Conservation (phyloP, 1,140 invertebrate genomes). For the Drosophila setifemur region DNA sequence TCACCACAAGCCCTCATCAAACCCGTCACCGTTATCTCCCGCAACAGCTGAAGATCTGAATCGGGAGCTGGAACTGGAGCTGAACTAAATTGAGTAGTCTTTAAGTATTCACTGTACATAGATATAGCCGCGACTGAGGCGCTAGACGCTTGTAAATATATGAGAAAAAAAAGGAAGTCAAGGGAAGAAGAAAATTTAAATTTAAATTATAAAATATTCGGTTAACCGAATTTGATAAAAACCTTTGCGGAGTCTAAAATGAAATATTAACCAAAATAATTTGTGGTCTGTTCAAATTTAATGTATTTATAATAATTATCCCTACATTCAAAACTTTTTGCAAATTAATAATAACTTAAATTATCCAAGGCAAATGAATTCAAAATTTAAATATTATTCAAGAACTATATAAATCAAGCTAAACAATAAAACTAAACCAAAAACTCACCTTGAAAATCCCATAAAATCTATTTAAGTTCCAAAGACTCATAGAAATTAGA, state of each 20-base stretch:
- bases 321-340: neutral
- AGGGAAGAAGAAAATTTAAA: neutral
- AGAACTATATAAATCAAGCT: no score
- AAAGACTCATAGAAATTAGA: neutral
- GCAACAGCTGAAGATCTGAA: constrained; percentile 82
- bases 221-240: constrained; percentile 1
- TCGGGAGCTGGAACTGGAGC: neutral
- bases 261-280: no score
- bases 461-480: neutral
- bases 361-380: no score
- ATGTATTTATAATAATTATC: no score
- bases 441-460: neutral
- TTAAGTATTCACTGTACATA: constrained; percentile 68
- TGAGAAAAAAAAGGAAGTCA: neutral
- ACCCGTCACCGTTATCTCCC: constrained; percentile 83
- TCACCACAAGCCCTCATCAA: constrained; percentile 81
- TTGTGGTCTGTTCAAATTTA: neutral
- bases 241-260: constrained; percentile 1
- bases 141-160: constrained; percentile 74
- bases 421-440: no score
- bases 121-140: constrained; percentile 72
- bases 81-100: constrained; percentile 4
- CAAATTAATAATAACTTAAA: no score
- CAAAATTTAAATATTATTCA: no score
- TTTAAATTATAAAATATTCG: constrained; percentile 17